A percentile compares a stretch with the other conserved stretches of the same genome.
Conservation (phyloP, 2,113 vertebrate species). For the Plecturocebus donacophilus region DNA sequence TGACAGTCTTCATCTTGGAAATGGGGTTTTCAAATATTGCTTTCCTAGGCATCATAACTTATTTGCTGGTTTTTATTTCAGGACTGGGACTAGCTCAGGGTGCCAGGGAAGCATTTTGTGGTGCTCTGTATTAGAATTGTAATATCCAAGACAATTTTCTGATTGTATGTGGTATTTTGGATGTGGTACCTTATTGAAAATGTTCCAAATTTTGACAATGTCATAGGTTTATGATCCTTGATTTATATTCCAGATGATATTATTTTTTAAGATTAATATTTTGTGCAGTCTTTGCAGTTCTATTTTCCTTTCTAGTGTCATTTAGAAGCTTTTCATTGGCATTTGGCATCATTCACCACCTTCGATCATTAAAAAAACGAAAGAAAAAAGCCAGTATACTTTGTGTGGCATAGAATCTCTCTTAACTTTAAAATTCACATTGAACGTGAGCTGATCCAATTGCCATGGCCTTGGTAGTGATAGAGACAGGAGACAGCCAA, state of each 20-base stretch:
- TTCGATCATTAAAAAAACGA: neutral
- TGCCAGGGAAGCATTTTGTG: constrained; percentile 61
- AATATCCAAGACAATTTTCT: constrained; percentile 69
- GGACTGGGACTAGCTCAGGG: constrained; percentile 50
- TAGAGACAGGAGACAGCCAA: too few relatives aligned
- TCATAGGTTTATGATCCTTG: constrained; percentile 62
- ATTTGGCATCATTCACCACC: constrained; percentile 38
- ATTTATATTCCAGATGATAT: constrained; percentile 69
- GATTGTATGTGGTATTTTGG: constrained; percentile 52
- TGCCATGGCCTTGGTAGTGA: neutral
- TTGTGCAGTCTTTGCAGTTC: constrained; percentile 24
- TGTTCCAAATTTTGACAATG: constrained; percentile 57
- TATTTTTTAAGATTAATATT: constrained; percentile 74
- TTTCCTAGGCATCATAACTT: constrained; percentile 68
- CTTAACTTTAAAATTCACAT: constrained; percentile 53
- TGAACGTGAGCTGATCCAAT: constrained; percentile 5
- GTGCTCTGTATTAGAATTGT: constrained; percentile 61
- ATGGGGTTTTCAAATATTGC: constrained; percentile 71
- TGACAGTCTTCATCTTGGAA: constrained; percentile 71
- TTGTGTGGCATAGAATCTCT: constrained; percentile 36
- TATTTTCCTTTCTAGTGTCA: constrained; percentile 62
- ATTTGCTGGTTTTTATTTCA: constrained; percentile 71
- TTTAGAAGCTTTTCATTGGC: constrained; percentile 55
- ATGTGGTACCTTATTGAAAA: constrained; percentile 66
- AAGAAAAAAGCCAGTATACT: neutral